Base-by-base conservation (phyloP, 2,113 vertebrate species). In the Pluvialis apricaria region DNA sequence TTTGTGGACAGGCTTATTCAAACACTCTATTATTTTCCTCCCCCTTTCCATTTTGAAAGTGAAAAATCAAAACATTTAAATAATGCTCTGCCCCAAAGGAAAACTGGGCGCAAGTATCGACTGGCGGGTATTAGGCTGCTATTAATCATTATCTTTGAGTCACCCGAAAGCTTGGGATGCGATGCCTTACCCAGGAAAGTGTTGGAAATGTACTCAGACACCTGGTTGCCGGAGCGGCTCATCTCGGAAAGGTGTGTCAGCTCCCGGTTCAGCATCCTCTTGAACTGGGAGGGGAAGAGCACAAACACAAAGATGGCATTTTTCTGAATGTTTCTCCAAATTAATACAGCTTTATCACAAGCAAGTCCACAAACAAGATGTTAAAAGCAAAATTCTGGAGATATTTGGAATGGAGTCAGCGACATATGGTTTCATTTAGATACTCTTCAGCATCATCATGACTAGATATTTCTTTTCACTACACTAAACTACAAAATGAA, bases 171-270 rank as follows among this genome's bases (percentile, higher is more conserved):
- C 65, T 29, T 1, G 75, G 80, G 47, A 5, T 18, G 79, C 11
- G 38, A 44, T 13, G 58, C 82, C 98, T 99, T 98, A 99, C 99
- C 99, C 94, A 99, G 98, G 98, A 99, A 99, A 62, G 99, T 99
- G 98, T 98, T 99, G 97, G 99, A 99, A 98, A 99, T 99, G 98
- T 99, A 99, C 97, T 99, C 99, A 47, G 99, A 99, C 97, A 99
- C 99, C 96, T 99, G 99, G 98, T 99, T 99, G 91, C 99, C 99
- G 13, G 99, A 99, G 91, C 99, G 99, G 97, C 99, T 99, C 99
- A 99, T 99, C 98, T 99, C 99, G 42, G 99, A 99, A 97, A 99
- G 98, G 97, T 99, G 99, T 60, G 98, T 99, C 96, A 99, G 98
- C 97, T 99, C 99, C 94, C 99, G 98, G 97, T 99, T 99, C 98